Conservation (phyloP, 2,888 invertebrate genomes). For the Xestoiulus laeticollis region DNA sequence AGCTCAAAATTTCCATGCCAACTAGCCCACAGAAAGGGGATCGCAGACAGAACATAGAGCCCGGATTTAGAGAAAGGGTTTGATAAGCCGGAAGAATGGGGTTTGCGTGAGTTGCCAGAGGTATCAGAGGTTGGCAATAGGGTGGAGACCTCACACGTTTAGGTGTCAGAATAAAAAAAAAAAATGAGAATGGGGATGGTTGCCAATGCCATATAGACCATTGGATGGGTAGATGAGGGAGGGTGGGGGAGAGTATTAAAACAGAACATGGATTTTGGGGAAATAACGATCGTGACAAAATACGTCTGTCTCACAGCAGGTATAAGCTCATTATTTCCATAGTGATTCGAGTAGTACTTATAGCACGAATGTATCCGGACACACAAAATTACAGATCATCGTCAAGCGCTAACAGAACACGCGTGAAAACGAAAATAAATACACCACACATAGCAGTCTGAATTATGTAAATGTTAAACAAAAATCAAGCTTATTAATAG, state of each 20-base stretch:
- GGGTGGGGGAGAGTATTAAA: not conserved
- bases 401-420: not conserved
- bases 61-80: not conserved
- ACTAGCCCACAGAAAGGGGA: not conserved
- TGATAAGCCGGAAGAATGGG: not conserved
- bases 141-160: conserved; percentile 1
- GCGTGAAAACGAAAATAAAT: not conserved
- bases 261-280: not conserved
- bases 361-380: not conserved
- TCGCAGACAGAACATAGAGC: not conserved
- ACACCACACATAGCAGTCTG: not conserved
- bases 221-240: not conserved
- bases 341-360: not conserved
- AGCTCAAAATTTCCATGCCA: not conserved
- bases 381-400: not conserved
- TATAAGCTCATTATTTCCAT: conserved; percentile 9
- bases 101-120: not conserved
- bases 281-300: not conserved
- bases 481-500: not conserved
- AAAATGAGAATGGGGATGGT: not conserved
- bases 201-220: not conserved
- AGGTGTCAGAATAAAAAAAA: not conserved
- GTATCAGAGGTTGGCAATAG: conserved; percentile 1
- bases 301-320: conserved; percentile 9
- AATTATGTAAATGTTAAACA: not conserved